Evolutionary conservation across 2,888 invertebrate genomes (phyloP).

Genomic region (Brassicogethes aeneus): DNA sequence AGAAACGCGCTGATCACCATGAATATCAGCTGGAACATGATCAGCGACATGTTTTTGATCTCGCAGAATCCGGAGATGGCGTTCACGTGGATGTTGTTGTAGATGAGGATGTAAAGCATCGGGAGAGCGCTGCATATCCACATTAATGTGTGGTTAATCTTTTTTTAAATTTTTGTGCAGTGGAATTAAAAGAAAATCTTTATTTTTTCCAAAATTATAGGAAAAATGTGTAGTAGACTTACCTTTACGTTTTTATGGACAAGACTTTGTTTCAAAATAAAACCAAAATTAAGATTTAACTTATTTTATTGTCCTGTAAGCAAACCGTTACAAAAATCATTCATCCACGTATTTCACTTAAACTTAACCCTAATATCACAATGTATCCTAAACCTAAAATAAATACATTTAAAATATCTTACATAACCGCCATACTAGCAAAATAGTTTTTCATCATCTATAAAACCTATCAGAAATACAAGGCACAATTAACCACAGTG

Average conservation of each 20-base stretch:
- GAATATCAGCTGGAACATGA: conserved; percentile 25
- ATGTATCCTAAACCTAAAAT: not conserved
- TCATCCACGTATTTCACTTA: too few species aligned
- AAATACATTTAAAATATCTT: not conserved
- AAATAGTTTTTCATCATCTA: not conserved
- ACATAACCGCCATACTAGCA: not conserved
- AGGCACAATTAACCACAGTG: not conserved
- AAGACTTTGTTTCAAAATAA: too few species aligned
- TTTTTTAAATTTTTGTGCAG: too few species aligned
- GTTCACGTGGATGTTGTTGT: conserved; percentile 68
- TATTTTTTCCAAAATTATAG: too few species aligned
- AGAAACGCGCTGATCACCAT: conserved; percentile 58
- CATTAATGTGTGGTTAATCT: conserved; percentile 73
- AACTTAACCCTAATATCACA: not conserved
- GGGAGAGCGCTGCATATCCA: conserved; percentile 85
- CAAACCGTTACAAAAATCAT: not conserved
- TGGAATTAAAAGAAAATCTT: too few species aligned
- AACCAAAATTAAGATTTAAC: too few species aligned
- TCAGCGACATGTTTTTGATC: conserved; percentile 39
- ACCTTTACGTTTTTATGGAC: too few species aligned
- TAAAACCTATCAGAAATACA: too few species aligned
- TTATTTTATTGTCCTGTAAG: not conserved
- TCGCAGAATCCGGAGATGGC: conserved; percentile 78
- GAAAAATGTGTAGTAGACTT: too few species aligned
- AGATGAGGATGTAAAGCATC: conserved; percentile 72